Evolutionary conservation across 2,888 invertebrate species (phyloP).

Genomic region (Dyspetes luteomarginatus): DNA sequence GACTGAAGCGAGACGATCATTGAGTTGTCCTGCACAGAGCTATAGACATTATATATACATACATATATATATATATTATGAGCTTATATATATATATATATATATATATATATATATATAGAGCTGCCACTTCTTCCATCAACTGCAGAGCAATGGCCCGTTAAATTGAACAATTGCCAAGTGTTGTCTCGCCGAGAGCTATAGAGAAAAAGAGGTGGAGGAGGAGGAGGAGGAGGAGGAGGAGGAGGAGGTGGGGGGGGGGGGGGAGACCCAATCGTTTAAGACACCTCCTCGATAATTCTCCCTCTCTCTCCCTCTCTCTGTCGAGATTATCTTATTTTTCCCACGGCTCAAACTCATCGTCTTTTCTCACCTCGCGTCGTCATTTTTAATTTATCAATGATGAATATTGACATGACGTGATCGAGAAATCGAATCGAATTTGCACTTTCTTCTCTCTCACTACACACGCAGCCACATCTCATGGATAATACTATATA

Average conservation of each 20-base stretch:
- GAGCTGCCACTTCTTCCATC: slow-evolving; percentile 25
- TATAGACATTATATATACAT: slow-evolving; percentile 10
- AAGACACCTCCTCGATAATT: slow-evolving; percentile 54
- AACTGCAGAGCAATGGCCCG: slow-evolving; percentile 53
- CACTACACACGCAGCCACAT: slow-evolving; percentile 23
- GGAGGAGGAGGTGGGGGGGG: background rate
- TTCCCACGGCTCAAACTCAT: slow-evolving; percentile 50
- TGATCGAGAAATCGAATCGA: slow-evolving; percentile 58
- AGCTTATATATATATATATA: too few species aligned
- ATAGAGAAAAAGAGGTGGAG: too few species aligned
- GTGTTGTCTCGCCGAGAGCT: slow-evolving; percentile 25
- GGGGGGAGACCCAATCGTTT: slow-evolving; percentile 46
- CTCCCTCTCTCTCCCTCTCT: too few species aligned
- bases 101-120: background rate
- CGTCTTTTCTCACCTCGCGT: slow-evolving; percentile 33
- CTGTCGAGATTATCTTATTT: slow-evolving; percentile 44
- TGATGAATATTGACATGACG: slow-evolving; percentile 51
- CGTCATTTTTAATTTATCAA: slow-evolving; percentile 44
- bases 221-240: too few species aligned
- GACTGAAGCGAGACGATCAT: slow-evolving; percentile 51
- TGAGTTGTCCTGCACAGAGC: slow-evolving; percentile 51
- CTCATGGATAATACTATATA: background rate
- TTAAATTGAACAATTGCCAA: slow-evolving; percentile 80
- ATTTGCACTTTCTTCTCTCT: slow-evolving; percentile 27
- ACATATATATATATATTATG: background rate